Percentiles rank a stretch among this genome's conserved stretches.
phyloP scores from a whole-genome alignment of 2,113 vertebrate genomes.

The Antechinus flavipes region DNA sequence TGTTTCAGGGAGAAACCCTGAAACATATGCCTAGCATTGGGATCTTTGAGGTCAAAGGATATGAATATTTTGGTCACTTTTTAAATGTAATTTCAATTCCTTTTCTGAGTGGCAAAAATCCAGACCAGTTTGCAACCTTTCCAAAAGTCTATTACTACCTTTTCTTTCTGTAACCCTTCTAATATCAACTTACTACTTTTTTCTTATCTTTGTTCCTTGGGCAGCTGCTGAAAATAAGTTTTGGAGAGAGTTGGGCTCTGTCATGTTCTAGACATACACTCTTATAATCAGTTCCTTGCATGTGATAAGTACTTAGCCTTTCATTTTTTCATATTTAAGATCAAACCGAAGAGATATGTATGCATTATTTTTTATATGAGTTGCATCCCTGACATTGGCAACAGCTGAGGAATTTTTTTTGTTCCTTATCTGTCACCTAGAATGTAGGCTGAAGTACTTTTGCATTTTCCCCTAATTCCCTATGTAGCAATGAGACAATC shows the following conservation, averaged over 20 bases:
- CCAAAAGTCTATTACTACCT: background rate
- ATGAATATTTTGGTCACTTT: background rate
- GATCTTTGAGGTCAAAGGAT: background rate
- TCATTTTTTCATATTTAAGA: background rate
- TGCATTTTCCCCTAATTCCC: background rate
- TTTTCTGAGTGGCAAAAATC: too few species aligned
- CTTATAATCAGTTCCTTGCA: background rate
- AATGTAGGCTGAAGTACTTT: background rate
- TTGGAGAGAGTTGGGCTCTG: background rate
- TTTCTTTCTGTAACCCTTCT: conserved; percentile 5
- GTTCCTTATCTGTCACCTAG: background rate
- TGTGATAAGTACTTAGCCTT: background rate
- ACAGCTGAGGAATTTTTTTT: background rate
- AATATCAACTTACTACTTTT: background rate
- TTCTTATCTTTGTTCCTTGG: background rate
- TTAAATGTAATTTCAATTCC: too few species aligned
- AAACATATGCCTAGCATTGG: background rate
- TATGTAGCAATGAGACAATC: background rate
- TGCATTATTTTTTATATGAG: background rate
- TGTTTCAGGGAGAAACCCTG: background rate
- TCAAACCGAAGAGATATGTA: background rate
- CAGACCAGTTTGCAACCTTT: background rate
- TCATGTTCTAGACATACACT: background rate
- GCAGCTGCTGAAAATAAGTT: background rate
- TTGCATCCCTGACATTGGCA: background rate